phyloP scores from a whole-genome alignment of 2,797 vertebrate species.

The Ctenosaura bakeri region DNA sequence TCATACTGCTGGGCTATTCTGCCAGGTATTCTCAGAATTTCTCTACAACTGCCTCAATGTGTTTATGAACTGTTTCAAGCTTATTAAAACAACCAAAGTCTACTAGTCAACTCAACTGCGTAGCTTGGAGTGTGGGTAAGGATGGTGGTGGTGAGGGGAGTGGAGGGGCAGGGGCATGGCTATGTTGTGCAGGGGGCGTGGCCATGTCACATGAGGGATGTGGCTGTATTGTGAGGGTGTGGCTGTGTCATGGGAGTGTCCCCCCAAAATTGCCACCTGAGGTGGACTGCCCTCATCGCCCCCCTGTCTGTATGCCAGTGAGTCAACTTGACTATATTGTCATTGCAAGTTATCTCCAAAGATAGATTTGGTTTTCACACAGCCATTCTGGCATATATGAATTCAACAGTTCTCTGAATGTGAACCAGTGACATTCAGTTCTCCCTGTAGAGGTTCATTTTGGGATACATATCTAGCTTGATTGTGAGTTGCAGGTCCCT shows the following conservation, averaged over 20 bases:
- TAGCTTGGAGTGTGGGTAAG: too few relatives aligned
- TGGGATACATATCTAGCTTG: neutral
- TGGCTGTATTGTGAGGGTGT: too few relatives aligned
- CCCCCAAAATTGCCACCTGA: too few relatives aligned
- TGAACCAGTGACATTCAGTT: neutral
- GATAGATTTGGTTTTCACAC: neutral
- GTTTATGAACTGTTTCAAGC: neutral
- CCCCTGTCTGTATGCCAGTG: too few relatives aligned
- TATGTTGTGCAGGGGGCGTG: too few relatives aligned
- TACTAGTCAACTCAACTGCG: too few relatives aligned
- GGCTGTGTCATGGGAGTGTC: too few relatives aligned
- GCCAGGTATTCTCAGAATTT: neutral
- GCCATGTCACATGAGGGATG: too few relatives aligned
- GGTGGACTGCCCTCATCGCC: too few relatives aligned
- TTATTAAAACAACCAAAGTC: too few relatives aligned
- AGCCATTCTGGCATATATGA: neutral
- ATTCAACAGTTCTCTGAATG: neutral
- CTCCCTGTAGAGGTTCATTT: neutral
- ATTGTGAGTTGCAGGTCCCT: neutral
- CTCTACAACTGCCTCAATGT: neutral
- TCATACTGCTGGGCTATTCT: neutral
- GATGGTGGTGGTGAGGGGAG: too few relatives aligned
- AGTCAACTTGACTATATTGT: neutral
- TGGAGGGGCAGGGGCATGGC: too few relatives aligned
- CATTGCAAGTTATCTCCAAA: neutral